A percentile compares a stretch with the other conserved stretches of the same genome.
Evolutionary conservation across 2,888 invertebrate species (phyloP).

Genomic region (Spicauda simplicius): DNA sequence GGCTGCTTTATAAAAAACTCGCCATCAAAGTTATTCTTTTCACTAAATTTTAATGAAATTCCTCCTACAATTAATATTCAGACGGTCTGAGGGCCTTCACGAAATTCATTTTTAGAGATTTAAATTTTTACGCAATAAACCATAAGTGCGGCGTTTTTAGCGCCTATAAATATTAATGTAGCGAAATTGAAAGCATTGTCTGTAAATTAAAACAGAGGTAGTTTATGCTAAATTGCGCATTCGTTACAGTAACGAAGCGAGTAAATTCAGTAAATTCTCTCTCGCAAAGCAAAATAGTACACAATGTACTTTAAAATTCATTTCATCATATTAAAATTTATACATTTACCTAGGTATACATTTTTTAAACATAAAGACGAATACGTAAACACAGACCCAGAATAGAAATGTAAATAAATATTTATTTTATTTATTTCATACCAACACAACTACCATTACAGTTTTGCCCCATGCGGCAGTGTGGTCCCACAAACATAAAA

Average conservation of each 20-base stretch:
- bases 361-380: too few species aligned
- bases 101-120: slow-evolving; percentile 27
- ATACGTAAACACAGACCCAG: too few species aligned
- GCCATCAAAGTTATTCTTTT: neutral
- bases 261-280: neutral
- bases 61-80: slow-evolving; percentile 22
- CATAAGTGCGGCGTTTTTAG: slow-evolving; percentile 20
- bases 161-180: slow-evolving; percentile 33
- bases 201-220: slow-evolving; percentile 33
- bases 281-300: neutral
- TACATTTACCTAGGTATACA: too few species aligned
- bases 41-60: neutral
- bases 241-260: slow-evolving; percentile 7
- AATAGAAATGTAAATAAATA: too few species aligned
- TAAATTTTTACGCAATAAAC: slow-evolving; percentile 33
- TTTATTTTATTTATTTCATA: too few species aligned
- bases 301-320: too few species aligned
- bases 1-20: neutral
- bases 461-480: too few species aligned
- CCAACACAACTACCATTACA: too few species aligned
- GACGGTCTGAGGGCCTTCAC: neutral
- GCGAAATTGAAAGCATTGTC: slow-evolving; percentile 25
- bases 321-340: too few species aligned
- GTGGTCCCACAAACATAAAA: too few species aligned
- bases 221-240: slow-evolving; percentile 30